Conservation (phyloP, 2,888 invertebrate genomes). For the Hypomecis punctinalis region DNA sequence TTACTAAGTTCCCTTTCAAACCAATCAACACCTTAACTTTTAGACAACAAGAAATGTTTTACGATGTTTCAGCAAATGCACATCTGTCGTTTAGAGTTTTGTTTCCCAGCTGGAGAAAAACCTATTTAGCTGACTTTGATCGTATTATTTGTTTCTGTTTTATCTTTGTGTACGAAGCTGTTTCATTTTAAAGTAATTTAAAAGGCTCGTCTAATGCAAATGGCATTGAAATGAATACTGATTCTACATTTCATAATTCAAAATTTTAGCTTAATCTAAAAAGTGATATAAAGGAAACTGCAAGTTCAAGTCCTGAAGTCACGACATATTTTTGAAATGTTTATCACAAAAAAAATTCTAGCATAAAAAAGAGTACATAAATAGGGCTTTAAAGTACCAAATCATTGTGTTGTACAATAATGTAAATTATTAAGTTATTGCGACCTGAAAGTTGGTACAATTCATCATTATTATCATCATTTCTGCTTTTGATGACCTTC, state of each 20-base stretch:
- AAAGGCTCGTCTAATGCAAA: conserved; percentile 35
- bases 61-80: conserved; percentile 24
- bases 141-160: conserved; percentile 81
- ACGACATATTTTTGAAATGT: not conserved
- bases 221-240: too few species aligned
- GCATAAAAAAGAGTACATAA: too few species aligned
- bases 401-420: too few species aligned
- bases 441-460: too few species aligned
- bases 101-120: conserved; percentile 68
- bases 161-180: conserved; percentile 55
- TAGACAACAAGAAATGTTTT: conserved; percentile 45
- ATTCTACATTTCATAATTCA: too few species aligned
- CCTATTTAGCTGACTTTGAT: conserved; percentile 82
- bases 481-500: too few species aligned
- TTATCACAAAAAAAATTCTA: not conserved
- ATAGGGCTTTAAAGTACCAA: too few species aligned
- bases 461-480: too few species aligned
- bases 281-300: too few species aligned
- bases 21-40: conserved; percentile 53
- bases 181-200: conserved; percentile 50
- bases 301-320: too few species aligned
- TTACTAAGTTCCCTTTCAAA: conserved; percentile 57
- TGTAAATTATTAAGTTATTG: too few species aligned
- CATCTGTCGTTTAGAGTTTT: conserved; percentile 50
- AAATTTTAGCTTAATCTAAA: too few species aligned